phyloP scores from a whole-genome alignment of 2,888 invertebrate species.

The Leptopilina drosophilae region DNA sequence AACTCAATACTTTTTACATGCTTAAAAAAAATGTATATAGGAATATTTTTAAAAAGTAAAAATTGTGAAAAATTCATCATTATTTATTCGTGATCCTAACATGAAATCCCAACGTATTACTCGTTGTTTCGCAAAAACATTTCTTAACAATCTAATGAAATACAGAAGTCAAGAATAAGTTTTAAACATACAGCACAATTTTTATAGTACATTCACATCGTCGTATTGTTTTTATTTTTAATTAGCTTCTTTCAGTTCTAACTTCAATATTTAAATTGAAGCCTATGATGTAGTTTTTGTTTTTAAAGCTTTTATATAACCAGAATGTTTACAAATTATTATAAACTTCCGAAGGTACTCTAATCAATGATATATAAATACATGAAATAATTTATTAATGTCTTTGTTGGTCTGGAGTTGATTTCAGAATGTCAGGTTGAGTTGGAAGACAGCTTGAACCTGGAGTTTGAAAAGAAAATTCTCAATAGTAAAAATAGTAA shows the following conservation, averaged over 20 bases:
- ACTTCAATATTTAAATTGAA: conserved; percentile 17
- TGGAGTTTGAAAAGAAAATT: conserved; percentile 51
- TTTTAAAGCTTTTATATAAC: conserved; percentile 47
- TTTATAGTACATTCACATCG: conserved; percentile 10
- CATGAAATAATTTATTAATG: conserved; percentile 60
- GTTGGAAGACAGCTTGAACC: conserved; percentile 78
- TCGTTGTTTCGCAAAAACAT: conserved; percentile 22
- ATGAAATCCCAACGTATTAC: neutral
- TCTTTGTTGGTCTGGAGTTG: conserved; percentile 89
- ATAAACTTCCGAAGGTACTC: conserved; percentile 48
- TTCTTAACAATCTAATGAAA: conserved; percentile 24
- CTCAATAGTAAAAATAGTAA: no score
- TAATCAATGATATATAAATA: conserved; percentile 23
- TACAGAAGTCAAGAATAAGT: conserved; percentile 25
- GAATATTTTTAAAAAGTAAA: neutral
- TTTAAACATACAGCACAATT: conserved; percentile 12
- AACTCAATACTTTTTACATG: no score
- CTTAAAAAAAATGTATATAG: neutral
- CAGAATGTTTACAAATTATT: conserved; percentile 50
- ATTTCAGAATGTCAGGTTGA: conserved; percentile 91
- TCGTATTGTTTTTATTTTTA: neutral
- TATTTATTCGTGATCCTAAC: neutral
- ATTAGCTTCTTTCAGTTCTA: conserved; percentile 9
- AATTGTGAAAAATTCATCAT: neutral
- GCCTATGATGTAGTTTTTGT: conserved; percentile 42